A percentile compares a stretch with the other conserved stretches of the same genome.
Evolutionary conservation across 2,113 vertebrate species (phyloP).

Genomic region (Neolamprologus variostigma): DNA sequence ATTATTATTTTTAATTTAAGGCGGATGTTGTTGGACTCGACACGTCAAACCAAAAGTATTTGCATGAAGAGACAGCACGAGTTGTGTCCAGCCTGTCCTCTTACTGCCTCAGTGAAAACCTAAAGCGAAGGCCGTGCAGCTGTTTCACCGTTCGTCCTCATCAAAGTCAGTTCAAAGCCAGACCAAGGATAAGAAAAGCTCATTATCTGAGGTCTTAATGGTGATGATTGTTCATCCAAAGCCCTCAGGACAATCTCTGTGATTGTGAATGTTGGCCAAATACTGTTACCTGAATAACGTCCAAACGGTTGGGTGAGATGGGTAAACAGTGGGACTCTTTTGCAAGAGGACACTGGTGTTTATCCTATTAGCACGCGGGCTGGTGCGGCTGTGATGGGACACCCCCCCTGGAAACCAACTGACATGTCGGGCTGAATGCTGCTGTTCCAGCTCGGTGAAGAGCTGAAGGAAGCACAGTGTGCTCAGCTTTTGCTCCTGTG

Average conservation of each 20-base stretch:
- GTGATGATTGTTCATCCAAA: not conserved
- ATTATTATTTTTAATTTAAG: not conserved
- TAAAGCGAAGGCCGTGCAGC: not conserved
- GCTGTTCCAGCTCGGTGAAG: not conserved
- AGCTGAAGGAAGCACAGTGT: not conserved
- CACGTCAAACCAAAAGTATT: not conserved
- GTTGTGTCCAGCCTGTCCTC: not conserved
- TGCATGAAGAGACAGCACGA: rapidly evolving
- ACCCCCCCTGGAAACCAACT: not conserved
- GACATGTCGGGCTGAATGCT: not conserved
- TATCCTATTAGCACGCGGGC: not conserved
- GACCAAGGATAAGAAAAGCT: not conserved
- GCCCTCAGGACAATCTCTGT: not conserved
- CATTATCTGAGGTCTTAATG: not conserved
- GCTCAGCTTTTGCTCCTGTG: not conserved
- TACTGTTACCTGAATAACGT: not conserved
- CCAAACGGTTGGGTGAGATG: not conserved
- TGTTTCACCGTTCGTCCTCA: not conserved
- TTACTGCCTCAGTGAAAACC: not conserved
- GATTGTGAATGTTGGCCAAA: rapidly evolving
- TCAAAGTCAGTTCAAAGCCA: not conserved
- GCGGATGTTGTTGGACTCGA: not conserved
- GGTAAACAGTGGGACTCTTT: not conserved
- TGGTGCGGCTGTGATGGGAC: not conserved
- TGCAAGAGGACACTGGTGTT: not conserved